Evolutionary conservation across 2,113 vertebrate genomes (phyloP).

Genomic region (Silurus meridionalis): DNA sequence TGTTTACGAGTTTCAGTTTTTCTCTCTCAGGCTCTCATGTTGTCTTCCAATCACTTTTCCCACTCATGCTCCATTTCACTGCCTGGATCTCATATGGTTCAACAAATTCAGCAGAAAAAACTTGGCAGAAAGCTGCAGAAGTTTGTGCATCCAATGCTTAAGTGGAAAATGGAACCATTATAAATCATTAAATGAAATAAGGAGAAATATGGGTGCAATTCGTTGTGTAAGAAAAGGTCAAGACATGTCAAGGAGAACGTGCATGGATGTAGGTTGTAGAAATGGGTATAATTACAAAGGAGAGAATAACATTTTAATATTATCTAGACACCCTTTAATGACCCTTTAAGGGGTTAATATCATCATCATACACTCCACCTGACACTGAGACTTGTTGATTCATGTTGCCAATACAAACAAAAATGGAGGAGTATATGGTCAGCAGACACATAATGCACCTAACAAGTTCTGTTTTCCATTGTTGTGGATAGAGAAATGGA

Average conservation of each 20-base stretch:
- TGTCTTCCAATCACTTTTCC: slow-evolving; percentile 21
- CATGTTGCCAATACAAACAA: slow-evolving; percentile 1
- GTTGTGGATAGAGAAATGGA: neutral
- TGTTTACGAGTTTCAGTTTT: neutral
- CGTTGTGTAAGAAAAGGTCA: neutral
- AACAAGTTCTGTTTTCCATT: neutral
- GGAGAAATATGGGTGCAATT: neutral
- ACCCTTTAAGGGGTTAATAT: neutral
- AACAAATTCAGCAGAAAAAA: neutral
- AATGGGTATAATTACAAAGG: neutral
- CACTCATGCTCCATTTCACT: slow-evolving; percentile 42
- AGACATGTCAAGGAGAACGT: neutral
- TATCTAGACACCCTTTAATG: too few species aligned
- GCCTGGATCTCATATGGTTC: slow-evolving; percentile 48
- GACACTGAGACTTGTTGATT: neutral
- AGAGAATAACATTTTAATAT: neutral
- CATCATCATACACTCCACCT: neutral
- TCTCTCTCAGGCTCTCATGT: neutral
- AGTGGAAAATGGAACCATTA: neutral
- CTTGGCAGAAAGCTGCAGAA: neutral
- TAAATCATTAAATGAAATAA: neutral
- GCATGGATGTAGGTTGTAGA: neutral
- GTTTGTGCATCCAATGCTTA: neutral
- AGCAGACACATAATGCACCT: neutral
- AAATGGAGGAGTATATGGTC: neutral